phyloP scores from a whole-genome alignment of 2,797 vertebrate genomes.

The Hafferia zeledoni region DNA sequence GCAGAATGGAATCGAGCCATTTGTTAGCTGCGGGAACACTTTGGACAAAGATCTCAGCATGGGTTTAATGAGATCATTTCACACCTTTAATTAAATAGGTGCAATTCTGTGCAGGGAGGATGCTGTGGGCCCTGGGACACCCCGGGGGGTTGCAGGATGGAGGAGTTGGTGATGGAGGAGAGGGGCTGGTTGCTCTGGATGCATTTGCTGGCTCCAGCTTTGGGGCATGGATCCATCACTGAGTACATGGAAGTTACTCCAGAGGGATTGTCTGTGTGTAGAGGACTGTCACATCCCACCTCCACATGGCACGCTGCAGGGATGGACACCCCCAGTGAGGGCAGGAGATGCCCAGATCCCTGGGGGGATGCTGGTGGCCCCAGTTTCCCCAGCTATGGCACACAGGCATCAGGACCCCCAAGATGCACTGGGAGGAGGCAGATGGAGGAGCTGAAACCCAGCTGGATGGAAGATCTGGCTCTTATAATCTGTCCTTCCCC shows the following conservation, averaged over 20 bases:
- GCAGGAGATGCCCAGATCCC: not conserved
- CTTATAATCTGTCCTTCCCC: not conserved
- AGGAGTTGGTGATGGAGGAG: not conserved
- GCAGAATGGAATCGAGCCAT: not conserved
- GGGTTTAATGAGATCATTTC: conserved; percentile 43
- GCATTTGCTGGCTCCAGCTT: not conserved
- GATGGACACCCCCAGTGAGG: not conserved
- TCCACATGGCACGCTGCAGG: rapidly evolving
- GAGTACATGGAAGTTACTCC: rapidly evolving
- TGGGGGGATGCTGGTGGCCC: not conserved
- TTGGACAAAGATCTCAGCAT: not conserved
- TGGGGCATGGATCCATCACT: not conserved
- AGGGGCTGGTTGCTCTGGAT: not conserved
- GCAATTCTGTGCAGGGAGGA: not conserved
- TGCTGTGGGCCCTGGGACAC: not conserved
- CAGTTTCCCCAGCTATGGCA: not conserved
- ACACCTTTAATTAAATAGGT: conserved; percentile 47
- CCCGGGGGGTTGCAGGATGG: not conserved
- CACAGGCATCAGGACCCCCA: rapidly evolving
- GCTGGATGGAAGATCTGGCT: not conserved
- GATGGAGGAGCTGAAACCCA: not conserved
- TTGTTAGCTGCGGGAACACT: not conserved
- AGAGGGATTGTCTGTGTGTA: not conserved
- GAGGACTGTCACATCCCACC: not conserved
- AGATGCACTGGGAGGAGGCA: rapidly evolving